phyloP scores from a whole-genome alignment of 2,113 vertebrate species.

The Notechis scutatus region DNA sequence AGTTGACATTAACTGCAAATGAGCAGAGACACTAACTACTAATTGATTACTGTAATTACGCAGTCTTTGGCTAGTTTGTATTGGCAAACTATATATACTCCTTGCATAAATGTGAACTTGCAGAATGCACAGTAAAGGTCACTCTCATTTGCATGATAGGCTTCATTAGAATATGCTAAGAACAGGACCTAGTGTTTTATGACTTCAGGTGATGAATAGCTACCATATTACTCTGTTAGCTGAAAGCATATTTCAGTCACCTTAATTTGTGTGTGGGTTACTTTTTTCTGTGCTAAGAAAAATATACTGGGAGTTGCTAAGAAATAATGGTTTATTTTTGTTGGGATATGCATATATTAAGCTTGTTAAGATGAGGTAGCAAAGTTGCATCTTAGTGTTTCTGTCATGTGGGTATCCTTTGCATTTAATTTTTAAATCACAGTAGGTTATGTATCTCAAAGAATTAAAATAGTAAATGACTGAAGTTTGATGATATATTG shows the following conservation, averaged over 20 bases:
- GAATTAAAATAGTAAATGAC: slow-evolving; percentile 21
- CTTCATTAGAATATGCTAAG: slow-evolving; percentile 99
- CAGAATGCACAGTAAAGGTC: slow-evolving; percentile 93
- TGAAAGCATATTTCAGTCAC: slow-evolving; percentile 89
- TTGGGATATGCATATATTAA: slow-evolving; percentile 56
- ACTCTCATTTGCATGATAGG: slow-evolving; percentile 98
- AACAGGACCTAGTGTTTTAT: slow-evolving; percentile 90
- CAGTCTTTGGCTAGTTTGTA: slow-evolving; percentile 90
- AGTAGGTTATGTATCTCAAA: slow-evolving; percentile 32
- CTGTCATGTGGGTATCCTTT: slow-evolving; percentile 12
- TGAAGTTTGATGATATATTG: slow-evolving; percentile 12
- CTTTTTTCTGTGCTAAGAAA: slow-evolving; percentile 76
- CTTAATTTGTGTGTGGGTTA: slow-evolving; percentile 90
- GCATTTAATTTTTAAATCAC: slow-evolving; percentile 27
- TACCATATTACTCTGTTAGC: slow-evolving; percentile 80
- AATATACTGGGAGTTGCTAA: slow-evolving; percentile 71
- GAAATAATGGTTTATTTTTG: slow-evolving; percentile 71
- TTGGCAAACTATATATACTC: slow-evolving; percentile 87
- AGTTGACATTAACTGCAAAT: slow-evolving; percentile 92
- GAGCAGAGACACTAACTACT: slow-evolving; percentile 87
- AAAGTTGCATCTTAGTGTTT: slow-evolving; percentile 36
- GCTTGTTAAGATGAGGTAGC: slow-evolving; percentile 37
- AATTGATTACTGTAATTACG: slow-evolving; percentile 97
- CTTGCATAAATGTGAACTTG: slow-evolving; percentile 93
- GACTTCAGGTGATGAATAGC: slow-evolving; percentile 97